phyloP scores from a whole-genome alignment of 2,888 invertebrate genomes.

The Osmoderma eremita region DNA sequence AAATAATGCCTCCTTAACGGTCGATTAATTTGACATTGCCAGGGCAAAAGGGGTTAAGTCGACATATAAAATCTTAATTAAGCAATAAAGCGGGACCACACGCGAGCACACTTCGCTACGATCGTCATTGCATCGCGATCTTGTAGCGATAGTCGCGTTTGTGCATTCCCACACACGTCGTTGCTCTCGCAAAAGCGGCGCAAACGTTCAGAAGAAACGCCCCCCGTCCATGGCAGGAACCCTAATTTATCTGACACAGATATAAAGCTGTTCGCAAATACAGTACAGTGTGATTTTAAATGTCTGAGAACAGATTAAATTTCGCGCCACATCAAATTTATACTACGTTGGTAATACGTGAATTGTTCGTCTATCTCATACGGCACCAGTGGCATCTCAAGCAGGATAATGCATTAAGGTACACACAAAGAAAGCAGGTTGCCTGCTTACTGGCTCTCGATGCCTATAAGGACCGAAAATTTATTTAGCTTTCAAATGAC shows the following conservation, averaged over 20 bases:
- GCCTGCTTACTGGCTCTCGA: too few species aligned
- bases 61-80: constrained; percentile 35
- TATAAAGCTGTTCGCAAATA: constrained; percentile 17
- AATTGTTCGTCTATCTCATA: background rate
- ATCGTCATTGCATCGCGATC: constrained; percentile 6
- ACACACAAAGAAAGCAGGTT: too few species aligned
- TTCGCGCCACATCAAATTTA: too few species aligned
- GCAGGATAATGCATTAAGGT: too few species aligned
- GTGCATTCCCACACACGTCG: constrained; percentile 33
- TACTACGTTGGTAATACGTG: too few species aligned
- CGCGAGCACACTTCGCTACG: constrained; percentile 4
- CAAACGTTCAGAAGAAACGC: constrained; percentile 22
- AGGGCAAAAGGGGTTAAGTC: constrained; percentile 36
- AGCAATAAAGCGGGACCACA: constrained; percentile 32
- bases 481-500: too few species aligned
- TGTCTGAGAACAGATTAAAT: too few species aligned
- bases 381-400: too few species aligned
- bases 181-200: background rate
- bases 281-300: too few species aligned
- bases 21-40: constrained; percentile 38
- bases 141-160: constrained; percentile 8
- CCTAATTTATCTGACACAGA: constrained; percentile 34
- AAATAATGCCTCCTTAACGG: constrained; percentile 28
- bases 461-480: too few species aligned
- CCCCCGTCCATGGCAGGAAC: constrained; percentile 27